Evolutionary conservation across 1,140 invertebrate genomes (phyloP), one percentile per base, ranked within the genome.

Genomic region (Pseudomyrmex concolor): DNA sequence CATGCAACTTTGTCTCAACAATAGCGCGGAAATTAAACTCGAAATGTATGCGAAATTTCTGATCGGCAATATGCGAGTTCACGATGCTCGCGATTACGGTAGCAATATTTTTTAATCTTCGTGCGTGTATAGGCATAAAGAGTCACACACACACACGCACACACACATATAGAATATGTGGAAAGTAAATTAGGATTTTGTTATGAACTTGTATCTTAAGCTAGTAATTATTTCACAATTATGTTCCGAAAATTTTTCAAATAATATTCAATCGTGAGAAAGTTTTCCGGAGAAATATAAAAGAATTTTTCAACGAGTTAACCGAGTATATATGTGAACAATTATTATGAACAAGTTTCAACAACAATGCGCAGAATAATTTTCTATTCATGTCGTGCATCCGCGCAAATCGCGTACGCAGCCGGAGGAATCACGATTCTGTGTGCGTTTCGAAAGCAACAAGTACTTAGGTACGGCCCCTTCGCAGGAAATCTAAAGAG

Each of bases 371-470:
- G 2, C 4, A 5, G 19, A 13, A 12, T 50, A 51, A 45, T 71
- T 60, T 60, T 48, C 54, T 17, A 10, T 70, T 8, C 15, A 34
- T 34, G 9, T 10, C 50, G 22, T 68, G 43, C n/a, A 57, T 25
- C 19, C 59, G 19, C 45, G 70, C 57, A 55, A 73, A 82, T 19
- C 71, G 34, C 59, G 45, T 50, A 60, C 66, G 64, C 51, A 86
- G 12, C 4, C 22, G 85, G 64, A 70, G 82, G 86, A 87, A 87
- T 87, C 83, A 85, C 83, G 76, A 85, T 87, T 87, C 86, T 78
- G 64, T 73, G 70, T 73, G 70, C 83, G 83, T 86, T 89, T 89
- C 70, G 86, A 88, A 82, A 89, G 87, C 86, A 89, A 89, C 87
- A 89, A 89, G 87, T 89, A 83, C 87, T 88, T 83, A 80, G 66